Evolutionary conservation across 2,888 invertebrate species (phyloP).

Genomic region (Thyatira batis): DNA sequence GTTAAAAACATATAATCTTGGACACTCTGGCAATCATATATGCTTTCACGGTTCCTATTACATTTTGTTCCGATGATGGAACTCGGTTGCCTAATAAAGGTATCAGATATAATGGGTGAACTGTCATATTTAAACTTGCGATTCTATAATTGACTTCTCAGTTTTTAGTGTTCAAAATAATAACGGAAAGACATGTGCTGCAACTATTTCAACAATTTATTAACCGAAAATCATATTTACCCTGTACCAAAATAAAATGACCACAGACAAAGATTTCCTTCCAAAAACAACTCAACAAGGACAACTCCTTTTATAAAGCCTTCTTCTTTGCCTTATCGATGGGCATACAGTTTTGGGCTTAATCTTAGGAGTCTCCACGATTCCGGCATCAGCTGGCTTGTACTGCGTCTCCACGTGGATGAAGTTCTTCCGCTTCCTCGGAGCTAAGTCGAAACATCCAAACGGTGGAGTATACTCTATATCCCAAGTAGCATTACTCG

Average conservation of each 20-base stretch:
- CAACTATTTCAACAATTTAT: no score
- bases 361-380: conserved; percentile 47
- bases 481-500: conserved; percentile 85
- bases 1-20: no score
- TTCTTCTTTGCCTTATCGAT: conserved; percentile 44
- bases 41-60: no score
- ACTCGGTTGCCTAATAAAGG: no score
- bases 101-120: no score
- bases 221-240: neutral
- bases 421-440: conserved; percentile 71
- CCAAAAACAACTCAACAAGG: conserved; percentile 36
- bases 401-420: conserved; percentile 85
- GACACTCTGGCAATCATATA: no score
- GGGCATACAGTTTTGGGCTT: conserved; percentile 50
- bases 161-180: no score
- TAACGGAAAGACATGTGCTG: no score
- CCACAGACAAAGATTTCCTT: neutral
- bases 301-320: conserved; percentile 33
- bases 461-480: conserved; percentile 88
- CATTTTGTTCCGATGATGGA: no score
- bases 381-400: conserved; percentile 76
- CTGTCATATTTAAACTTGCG: no score
- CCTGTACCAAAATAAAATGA: neutral
- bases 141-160: no score
- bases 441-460: conserved; percentile 84